phyloP scores from a whole-genome alignment of 2,797 vertebrate genomes.

The Pelodytes ibericus region DNA sequence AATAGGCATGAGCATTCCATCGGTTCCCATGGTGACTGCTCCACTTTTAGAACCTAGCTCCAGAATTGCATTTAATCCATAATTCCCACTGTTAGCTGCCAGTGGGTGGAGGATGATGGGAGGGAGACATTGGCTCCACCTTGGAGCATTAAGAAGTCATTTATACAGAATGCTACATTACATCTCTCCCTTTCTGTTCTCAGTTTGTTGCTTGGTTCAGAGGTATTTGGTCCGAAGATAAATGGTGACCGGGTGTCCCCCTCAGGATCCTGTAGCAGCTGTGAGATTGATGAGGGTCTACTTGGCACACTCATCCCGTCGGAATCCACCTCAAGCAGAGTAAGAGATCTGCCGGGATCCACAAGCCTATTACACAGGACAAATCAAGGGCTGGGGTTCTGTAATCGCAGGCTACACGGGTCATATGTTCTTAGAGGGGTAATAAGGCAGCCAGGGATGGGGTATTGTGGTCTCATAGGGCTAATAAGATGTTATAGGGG shows the following conservation, averaged over 20 bases:
- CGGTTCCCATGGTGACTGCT: no score
- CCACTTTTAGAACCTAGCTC: no score
- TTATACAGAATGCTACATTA: background rate
- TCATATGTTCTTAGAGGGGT: conserved; percentile 7
- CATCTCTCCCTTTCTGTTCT: background rate
- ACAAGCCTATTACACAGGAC: background rate
- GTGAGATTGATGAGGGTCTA: conserved; percentile 70
- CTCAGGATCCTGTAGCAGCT: conserved; percentile 73
- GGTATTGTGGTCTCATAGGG: no score
- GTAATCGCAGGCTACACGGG: no score
- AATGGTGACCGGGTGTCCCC: conserved; percentile 72
- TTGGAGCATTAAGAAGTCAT: no score
- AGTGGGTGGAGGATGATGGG: no score
- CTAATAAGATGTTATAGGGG: background rate
- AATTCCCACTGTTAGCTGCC: no score
- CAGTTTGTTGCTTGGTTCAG: conserved; percentile 70
- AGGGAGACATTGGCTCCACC: no score
- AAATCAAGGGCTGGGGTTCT: conserved; percentile 1
- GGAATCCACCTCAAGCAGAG: conserved; percentile 30
- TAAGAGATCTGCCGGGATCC: background rate
- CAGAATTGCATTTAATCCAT: no score
- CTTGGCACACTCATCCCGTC: conserved; percentile 60
- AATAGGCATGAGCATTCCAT: no score
- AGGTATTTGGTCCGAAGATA: conserved; percentile 63
- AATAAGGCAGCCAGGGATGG: background rate